Evolutionary conservation across 2,888 invertebrate genomes (phyloP).

Genomic region (Andrena fulva): DNA sequence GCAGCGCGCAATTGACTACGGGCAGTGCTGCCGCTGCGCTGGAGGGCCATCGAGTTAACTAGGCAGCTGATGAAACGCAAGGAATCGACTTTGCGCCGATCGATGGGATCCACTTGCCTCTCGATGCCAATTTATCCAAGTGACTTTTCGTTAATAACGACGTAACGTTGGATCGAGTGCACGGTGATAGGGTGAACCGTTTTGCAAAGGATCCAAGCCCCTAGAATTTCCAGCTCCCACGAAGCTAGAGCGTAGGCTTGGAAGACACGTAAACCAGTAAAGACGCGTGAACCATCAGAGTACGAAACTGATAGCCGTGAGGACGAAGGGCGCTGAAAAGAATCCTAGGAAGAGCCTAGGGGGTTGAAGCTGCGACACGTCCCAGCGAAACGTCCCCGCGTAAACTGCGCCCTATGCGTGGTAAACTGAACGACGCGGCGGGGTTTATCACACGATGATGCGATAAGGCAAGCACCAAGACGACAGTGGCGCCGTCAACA

Average conservation of each 20-base stretch:
- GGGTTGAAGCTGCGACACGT: neutral
- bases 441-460: slow-evolving; percentile 1
- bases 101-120: neutral
- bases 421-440: neutral
- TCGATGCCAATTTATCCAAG: neutral
- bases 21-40: neutral
- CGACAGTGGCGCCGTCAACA: slow-evolving; percentile 44
- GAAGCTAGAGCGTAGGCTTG: too few species aligned
- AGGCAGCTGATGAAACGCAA: neutral
- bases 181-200: neutral
- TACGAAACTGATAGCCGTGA: neutral
- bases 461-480: slow-evolving; percentile 37
- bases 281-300: neutral
- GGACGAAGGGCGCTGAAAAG: neutral
- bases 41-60: neutral
- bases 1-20: neutral
- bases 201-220: too few species aligned
- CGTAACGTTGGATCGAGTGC: neutral
- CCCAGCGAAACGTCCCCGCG: neutral
- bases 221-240: too few species aligned
- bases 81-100: neutral
- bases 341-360: neutral
- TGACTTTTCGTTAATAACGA: neutral
- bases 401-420: slow-evolving; percentile 18
- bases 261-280: neutral